Evolutionary conservation across 2,888 invertebrate species (phyloP).

Genomic region (Heliconius ismenius): DNA sequence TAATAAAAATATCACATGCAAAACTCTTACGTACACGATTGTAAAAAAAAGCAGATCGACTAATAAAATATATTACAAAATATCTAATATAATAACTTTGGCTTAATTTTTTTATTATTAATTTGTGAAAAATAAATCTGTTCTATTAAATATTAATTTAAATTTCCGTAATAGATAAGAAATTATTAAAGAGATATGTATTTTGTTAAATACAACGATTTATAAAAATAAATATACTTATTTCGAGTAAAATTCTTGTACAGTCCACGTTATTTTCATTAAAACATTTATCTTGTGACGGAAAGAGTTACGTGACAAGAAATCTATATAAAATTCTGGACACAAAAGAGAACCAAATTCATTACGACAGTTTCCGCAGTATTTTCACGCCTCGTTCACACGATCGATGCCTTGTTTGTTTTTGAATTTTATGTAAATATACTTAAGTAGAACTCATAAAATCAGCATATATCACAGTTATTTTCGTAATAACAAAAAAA

Average conservation of each 20-base stretch:
- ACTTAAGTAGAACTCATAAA: no score
- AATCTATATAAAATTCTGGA: slow-evolving; percentile 24
- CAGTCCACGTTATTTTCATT: slow-evolving; percentile 18
- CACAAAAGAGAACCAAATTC: slow-evolving; percentile 31
- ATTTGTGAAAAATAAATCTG: neutral
- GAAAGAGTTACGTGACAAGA: slow-evolving; percentile 30
- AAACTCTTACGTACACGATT: no score
- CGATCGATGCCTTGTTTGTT: slow-evolving; percentile 14
- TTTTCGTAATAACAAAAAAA: no score
- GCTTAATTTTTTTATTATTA: no score
- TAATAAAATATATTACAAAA: no score
- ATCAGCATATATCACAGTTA: no score
- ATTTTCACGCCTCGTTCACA: slow-evolving; percentile 26
- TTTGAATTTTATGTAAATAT: slow-evolving; percentile 7
- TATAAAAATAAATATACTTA: neutral
- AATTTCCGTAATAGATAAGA: no score
- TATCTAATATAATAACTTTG: neutral
- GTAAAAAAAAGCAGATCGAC: no score
- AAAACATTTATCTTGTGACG: slow-evolving; percentile 24
- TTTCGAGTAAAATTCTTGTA: neutral
- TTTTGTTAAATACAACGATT: no score
- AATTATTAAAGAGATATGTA: no score
- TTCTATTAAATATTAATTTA: neutral
- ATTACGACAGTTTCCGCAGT: slow-evolving; percentile 29
- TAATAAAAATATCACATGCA: no score